Base-by-base conservation (phyloP, 2,888 invertebrate genomes). In the Epistrophe eligans region DNA sequence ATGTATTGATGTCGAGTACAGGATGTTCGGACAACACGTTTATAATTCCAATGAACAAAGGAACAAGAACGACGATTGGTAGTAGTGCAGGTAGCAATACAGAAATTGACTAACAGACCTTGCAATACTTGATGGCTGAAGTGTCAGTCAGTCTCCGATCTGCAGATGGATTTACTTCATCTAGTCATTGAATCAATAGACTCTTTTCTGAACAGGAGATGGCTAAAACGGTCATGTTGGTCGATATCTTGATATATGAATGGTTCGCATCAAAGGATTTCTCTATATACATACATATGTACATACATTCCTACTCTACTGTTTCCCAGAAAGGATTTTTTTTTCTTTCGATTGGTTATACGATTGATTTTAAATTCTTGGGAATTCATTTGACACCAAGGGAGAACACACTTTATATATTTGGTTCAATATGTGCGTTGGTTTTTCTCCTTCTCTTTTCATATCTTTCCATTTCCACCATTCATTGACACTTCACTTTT, bases 11-110 rank as follows among this genome's bases (percentile, higher is more conserved):
- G 79, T 79, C 70, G 28, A 40, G 57, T 19, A 24, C 74, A 84
- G 79, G 74, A 76, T 71, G 40, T 79, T 74, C 24, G 84, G 79
- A 76, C n/a, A 66, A 71, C 76, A 84, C 74, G 71, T 79, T 84
- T 79, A 67, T 64, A 80, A 79, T 74, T 79, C 38, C 45, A 55
- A 35, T 28, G 45, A 73, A 38, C 70, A 70, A 70, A 70, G 24
- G 24, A 24, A 24, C 24, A 73, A 58, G 67, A 17, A 17, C 17
- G 7, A 24, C 13, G 19, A 15, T 9, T 55, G 10, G 24, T 45
- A 15, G 35, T 9, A 13, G 9, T 6, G 7, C 3, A 38, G 64
- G 45, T 64, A 32, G 28, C 13, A 32, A 45, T 32, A 17, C 11
- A 32, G n/a, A 64, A 40, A 19, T 19, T 45, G 76, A 19, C 55